Evolutionary conservation across 2,888 invertebrate genomes (phyloP).

Genomic region (Portevinia maculata): DNA sequence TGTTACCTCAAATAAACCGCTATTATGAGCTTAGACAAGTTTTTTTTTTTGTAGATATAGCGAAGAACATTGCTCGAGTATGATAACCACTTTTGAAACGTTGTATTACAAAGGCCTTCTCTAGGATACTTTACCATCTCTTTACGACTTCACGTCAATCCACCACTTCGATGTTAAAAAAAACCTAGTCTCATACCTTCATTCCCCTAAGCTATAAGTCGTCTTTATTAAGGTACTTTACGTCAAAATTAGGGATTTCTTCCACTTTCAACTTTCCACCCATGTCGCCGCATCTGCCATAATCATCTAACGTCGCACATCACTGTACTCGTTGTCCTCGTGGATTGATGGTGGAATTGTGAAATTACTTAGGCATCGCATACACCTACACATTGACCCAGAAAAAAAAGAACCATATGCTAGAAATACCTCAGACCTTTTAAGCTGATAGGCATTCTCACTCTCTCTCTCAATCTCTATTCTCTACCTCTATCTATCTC

Average conservation of each 20-base stretch:
- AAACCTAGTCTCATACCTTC: constrained; percentile 33
- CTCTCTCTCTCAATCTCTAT: constrained; percentile 18
- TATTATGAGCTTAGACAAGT: constrained; percentile 38
- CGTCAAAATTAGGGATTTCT: constrained; percentile 74
- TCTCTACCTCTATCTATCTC: constrained; percentile 1
- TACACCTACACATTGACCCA: constrained; percentile 46
- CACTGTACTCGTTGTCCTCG: constrained; percentile 19
- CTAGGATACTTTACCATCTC: constrained; percentile 28
- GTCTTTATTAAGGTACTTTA: constrained; percentile 75
- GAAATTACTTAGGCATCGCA: constrained; percentile 52
- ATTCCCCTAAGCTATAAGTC: constrained; percentile 63
- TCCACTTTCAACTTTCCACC: constrained; percentile 36
- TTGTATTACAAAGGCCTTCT: constrained; percentile 24
- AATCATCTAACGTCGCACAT: constrained; percentile 29
- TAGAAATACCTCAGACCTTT: constrained; percentile 26
- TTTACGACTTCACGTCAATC: constrained; percentile 48
- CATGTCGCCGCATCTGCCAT: neutral
- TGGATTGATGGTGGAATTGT: constrained; percentile 59
- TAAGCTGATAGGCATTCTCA: constrained; percentile 45
- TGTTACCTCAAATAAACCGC: constrained; percentile 8
- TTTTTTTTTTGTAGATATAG: constrained; percentile 10
- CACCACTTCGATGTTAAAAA: constrained; percentile 37
- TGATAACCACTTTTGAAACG: neutral
- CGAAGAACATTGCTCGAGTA: constrained; percentile 22
- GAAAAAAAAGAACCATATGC: constrained; percentile 5